phyloP scores from a whole-genome alignment of 2,888 invertebrate species.

The Synergus japonicus region DNA sequence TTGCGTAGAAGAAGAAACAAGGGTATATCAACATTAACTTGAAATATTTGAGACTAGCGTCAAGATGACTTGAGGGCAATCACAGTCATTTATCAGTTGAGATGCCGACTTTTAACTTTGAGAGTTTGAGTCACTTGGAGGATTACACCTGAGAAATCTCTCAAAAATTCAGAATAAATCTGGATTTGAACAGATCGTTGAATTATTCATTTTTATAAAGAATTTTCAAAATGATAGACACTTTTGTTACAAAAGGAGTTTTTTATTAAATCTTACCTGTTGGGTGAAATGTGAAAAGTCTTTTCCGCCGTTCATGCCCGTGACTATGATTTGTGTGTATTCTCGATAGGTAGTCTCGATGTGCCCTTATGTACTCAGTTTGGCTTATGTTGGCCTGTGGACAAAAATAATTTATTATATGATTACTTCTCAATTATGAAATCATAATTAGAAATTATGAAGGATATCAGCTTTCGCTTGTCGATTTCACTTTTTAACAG shows the following conservation, averaged over 20 bases:
- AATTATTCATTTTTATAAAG: too few relatives aligned
- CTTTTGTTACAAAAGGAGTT: too few relatives aligned
- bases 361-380: constrained; percentile 82
- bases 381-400: constrained; percentile 84
- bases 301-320: constrained; percentile 64
- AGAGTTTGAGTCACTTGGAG: neutral
- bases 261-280: constrained; percentile 64
- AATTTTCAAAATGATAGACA: neutral
- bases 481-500: constrained; percentile 14
- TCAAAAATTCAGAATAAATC: neutral
- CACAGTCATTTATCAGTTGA: constrained; percentile 12
- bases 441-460: neutral
- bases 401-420: constrained; percentile 53
- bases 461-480: constrained; percentile 9
- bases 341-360: constrained; percentile 80
- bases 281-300: constrained; percentile 71
- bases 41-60: constrained; percentile 19
- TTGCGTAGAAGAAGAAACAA: constrained; percentile 21
- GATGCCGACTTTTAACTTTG: neutral
- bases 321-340: constrained; percentile 60
- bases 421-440: constrained; percentile 28
- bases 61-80: constrained; percentile 7
- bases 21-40: constrained; percentile 30
- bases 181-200: too few relatives aligned
- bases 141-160: neutral